A percentile compares a stretch with the other conserved stretches of the same genome.
Conservation (phyloP, 64 coral and sea anemone species). For the Pocillopora damicornis region DNA sequence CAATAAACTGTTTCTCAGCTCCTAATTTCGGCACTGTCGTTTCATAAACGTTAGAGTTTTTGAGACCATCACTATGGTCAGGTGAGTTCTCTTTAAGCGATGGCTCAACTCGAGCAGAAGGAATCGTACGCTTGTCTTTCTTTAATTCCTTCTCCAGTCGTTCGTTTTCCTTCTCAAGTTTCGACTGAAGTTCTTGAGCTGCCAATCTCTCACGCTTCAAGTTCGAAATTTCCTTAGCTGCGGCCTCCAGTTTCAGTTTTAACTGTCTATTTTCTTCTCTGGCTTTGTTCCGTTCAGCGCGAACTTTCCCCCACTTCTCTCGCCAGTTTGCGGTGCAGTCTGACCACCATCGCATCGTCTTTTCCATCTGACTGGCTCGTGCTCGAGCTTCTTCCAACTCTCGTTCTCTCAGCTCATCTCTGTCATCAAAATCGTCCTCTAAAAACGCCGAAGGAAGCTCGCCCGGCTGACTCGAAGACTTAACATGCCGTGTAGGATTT, state of each 20-base stretch:
- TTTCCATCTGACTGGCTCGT: conserved; percentile 89
- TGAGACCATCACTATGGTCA: conserved; percentile 34
- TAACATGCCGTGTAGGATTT: conserved; percentile 4
- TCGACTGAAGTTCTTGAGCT: conserved; percentile 42
- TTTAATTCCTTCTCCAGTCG: conserved; percentile 79
- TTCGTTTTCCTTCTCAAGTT: conserved; percentile 79
- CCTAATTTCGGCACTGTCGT: conserved; percentile 77
- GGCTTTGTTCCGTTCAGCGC: conserved; percentile 89
- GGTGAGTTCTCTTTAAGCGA: conserved; percentile 63
- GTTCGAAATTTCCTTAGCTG: conserved; percentile 68
- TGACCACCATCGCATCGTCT: conserved; percentile 98
- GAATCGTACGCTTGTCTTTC: conserved; percentile 72
- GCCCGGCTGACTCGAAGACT: not conserved
- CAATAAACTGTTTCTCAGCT: conserved; percentile 81
- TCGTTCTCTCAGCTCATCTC: conserved; percentile 80
- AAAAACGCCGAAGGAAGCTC: conserved; percentile 9
- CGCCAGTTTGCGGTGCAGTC: conserved; percentile 96
- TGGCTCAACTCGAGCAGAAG: conserved; percentile 88
- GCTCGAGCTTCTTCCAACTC: conserved; percentile 92
- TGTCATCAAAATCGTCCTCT: conserved; percentile 75
- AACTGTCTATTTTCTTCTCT: conserved; percentile 90
- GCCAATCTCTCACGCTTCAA: conserved; percentile 70
- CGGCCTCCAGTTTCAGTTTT: conserved; percentile 83
- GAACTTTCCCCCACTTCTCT: conserved; percentile 98
- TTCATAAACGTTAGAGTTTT: conserved; percentile 66